These are phyloP conservation scores for Delia radicum DNA, from an alignment of 1,140 invertebrate genomes.

Conservation along the genomic window DNA sequence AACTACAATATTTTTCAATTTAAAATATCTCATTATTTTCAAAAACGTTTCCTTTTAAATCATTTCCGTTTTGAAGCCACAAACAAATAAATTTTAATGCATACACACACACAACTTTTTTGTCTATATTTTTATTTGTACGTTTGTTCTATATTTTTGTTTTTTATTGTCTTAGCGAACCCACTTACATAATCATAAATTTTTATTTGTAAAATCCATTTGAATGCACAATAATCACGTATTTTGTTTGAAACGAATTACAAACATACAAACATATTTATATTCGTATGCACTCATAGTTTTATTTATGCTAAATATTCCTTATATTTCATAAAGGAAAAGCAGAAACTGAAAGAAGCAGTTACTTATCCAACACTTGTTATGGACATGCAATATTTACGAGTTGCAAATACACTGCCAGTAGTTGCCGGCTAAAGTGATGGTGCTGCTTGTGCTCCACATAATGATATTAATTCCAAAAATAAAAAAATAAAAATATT, in stretches of 20 bases:
- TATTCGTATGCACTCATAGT: too few species aligned
- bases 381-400: constrained; percentile 9
- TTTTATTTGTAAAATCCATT: constrained; percentile 15
- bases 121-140: not conserved
- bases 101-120: not conserved
- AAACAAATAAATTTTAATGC: not conserved
- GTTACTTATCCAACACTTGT: constrained; percentile 8
- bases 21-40: constrained; percentile 9
- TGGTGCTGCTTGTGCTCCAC: not conserved
- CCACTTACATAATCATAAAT: constrained; percentile 12
- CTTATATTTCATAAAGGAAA: not conserved
- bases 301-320: not conserved
- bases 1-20: constrained; percentile 9
- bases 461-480: not conserved
- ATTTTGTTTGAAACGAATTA: not conserved
- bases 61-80: constrained; percentile 14
- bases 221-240: constrained; percentile 20
- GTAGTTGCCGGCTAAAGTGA: too few species aligned
- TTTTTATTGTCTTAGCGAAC: not conserved
- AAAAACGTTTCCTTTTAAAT: not conserved
- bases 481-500: constrained; percentile 16
- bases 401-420: not conserved
- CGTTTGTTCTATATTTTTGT: not conserved
- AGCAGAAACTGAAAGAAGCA: not conserved
- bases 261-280: not conserved